Evolutionary conservation across 2,113 vertebrate species (phyloP), one percentile per base, ranked within the genome.

Genomic region (Sphaerodactylus townsendi): DNA sequence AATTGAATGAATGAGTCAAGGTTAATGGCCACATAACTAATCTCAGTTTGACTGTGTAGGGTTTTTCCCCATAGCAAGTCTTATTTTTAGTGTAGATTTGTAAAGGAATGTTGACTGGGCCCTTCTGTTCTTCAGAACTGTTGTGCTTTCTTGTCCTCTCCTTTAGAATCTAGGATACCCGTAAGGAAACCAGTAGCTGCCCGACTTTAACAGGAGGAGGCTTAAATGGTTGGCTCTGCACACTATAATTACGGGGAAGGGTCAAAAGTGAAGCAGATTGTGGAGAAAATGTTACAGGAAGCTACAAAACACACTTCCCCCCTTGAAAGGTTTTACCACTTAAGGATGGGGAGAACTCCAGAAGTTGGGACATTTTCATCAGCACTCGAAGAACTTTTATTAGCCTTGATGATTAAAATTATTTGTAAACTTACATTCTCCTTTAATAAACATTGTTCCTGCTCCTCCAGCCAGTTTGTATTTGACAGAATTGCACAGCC

Each of bases 151-250:
- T 79, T 21, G 0, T 62, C 17, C 23, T 25, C 14, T 2, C 14
- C 0, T 85, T 44, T 75, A 96, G 96, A 93, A 8, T 86, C 94
- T 79, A 93, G 91, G 88, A 93, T 65, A 37, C 90, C 94, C 30
- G 81, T 95, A 88, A 93, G 89, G 92, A 96, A 96, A 87, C 87
- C 89, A 6, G 56, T 87, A 62, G 76, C 92, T 48, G 95, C 96
- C 3, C 95, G 94, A 84, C 95, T 96, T 46, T 96, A 88, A 85
- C 33, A 35, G 41, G 33, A 89, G 23, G 0, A 33, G 56, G 23
- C 30, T 7, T 64, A 4, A 65, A 28, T 37, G 76, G 71, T 21
- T 89, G 13, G 74, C 50, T 56, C 28, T 56, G 77, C 59, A 74
- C 21, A 21, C 1, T 2, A 15, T 33, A 1, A 2, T 23, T 4